Evolutionary conservation across 2,113 vertebrate genomes (phyloP).

Genomic region (Donacobius atricapilla): DNA sequence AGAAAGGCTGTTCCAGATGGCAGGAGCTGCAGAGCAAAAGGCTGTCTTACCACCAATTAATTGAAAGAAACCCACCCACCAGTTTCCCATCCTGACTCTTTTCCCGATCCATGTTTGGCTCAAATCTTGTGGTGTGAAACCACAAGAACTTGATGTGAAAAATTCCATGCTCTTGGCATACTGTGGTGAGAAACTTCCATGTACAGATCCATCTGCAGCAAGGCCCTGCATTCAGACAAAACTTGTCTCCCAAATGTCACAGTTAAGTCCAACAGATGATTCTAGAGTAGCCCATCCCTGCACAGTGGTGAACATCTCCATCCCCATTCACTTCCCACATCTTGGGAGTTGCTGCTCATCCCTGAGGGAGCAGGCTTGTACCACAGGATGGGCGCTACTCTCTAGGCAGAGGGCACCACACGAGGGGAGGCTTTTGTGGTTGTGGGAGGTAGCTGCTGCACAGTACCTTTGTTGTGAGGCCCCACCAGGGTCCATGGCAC

Average conservation of each 20-base stretch:
- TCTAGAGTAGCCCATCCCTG: background rate
- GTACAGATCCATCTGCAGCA: background rate
- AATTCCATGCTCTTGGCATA: background rate
- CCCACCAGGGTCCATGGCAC: background rate
- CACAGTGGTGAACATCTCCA: background rate
- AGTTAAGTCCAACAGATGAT: background rate
- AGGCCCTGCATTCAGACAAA: background rate
- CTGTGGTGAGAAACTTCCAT: background rate
- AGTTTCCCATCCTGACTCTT: slow-evolving; percentile 46
- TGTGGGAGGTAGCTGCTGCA: background rate
- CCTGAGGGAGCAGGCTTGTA: accelerated
- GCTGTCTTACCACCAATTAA: slow-evolving; percentile 48
- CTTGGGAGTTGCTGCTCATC: background rate
- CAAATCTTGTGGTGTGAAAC: slow-evolving; percentile 19
- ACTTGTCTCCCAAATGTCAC: background rate
- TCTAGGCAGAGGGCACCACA: background rate
- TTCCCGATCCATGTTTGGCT: background rate
- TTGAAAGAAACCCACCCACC: slow-evolving; percentile 50
- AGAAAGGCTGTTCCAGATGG: slow-evolving; percentile 60
- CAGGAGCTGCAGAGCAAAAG: slow-evolving; percentile 29
- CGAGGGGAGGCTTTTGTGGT: background rate
- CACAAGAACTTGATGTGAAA: slow-evolving; percentile 9
- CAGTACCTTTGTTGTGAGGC: background rate
- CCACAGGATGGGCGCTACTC: background rate
- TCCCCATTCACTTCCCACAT: accelerated